Conservation (phyloP, 2,113 vertebrate genomes). For the Athene noctua region DNA sequence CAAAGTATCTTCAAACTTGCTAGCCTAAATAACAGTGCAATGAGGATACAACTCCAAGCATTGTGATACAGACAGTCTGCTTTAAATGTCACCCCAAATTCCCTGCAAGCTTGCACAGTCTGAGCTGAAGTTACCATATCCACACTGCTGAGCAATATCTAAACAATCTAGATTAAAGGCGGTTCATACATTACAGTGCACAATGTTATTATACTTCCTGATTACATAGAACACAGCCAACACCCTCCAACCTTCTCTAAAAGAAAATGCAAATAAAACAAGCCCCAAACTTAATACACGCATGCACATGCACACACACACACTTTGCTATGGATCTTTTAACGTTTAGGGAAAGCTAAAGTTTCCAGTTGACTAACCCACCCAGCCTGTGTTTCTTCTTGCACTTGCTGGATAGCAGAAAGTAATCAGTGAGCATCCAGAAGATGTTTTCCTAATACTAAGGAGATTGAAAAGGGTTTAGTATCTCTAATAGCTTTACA, state of each 20-base stretch:
- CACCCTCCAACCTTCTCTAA: not conserved
- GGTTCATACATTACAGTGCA: not conserved
- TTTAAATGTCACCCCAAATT: not conserved
- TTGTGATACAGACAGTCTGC: not conserved
- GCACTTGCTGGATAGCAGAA: not conserved
- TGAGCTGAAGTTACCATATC: not conserved
- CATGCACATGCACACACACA: not conserved
- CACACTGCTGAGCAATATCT: not conserved
- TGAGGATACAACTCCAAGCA: not conserved
- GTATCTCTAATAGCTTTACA: slow-evolving; percentile 39
- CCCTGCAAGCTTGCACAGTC: not conserved
- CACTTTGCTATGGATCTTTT: not conserved
- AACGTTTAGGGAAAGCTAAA: not conserved
- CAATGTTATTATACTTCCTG: not conserved
- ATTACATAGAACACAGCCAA: not conserved
- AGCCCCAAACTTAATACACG: not conserved
- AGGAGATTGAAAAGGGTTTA: slow-evolving; percentile 28
- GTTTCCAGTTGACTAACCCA: not conserved
- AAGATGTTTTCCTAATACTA: slow-evolving; percentile 43
- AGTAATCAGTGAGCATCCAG: not conserved
- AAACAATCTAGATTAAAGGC: not conserved
- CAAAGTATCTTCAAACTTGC: not conserved
- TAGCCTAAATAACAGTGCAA: not conserved
- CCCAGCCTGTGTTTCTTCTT: not conserved
- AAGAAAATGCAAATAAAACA: not conserved